Base-by-base conservation (phyloP, 2,888 invertebrate species). In the Oscheius onirici region DNA sequence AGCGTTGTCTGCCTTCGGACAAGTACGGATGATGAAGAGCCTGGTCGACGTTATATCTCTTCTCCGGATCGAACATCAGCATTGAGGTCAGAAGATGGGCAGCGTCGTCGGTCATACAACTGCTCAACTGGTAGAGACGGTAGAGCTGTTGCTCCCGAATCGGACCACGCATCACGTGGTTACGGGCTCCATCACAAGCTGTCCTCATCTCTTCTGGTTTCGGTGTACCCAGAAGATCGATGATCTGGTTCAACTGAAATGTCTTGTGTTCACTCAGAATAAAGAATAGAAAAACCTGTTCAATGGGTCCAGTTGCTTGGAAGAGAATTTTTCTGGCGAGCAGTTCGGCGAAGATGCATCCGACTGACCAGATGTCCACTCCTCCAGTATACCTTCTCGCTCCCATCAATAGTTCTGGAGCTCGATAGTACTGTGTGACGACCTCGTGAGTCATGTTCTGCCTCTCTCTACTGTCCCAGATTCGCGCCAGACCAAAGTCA, bases 381-480 rank as follows among this genome's bases (percentile, higher is more conserved):
- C 96, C 95, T 11, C 94, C 93, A 8, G 94, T 93, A 90, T 99
- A 99, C 80, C 82, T 76, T 85, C 94, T 93, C 40, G 97, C 95
- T 40, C 99, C 99, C 97, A 99, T 97, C 74, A 99, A 91, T 86
- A 99, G 95, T 90, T 99, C 99, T 0, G 99, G 99, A 24, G 97
- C 96, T 79, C 99, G 92, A 90, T 99, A 99, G 90, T 99, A 99
- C 91, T 99, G 99, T 81, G 99, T 99, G 76, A 99, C 99, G 77
- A 99, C 99, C 90, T 99, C 99, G 90, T 97, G 97, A 43, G 99
- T 99, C 97, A 99, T 97, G 89, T 94, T 93, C 89, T 94, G 93
- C 86, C 92, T 92, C 86, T 93, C 92, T 88, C 95, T 95, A 0
- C 94, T 94, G 88, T 99, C 97, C 90, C 96, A 96, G 75, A 97